phyloP scores from a whole-genome alignment of 2,113 vertebrate species.

The Tretioscincus oriximinensis region DNA sequence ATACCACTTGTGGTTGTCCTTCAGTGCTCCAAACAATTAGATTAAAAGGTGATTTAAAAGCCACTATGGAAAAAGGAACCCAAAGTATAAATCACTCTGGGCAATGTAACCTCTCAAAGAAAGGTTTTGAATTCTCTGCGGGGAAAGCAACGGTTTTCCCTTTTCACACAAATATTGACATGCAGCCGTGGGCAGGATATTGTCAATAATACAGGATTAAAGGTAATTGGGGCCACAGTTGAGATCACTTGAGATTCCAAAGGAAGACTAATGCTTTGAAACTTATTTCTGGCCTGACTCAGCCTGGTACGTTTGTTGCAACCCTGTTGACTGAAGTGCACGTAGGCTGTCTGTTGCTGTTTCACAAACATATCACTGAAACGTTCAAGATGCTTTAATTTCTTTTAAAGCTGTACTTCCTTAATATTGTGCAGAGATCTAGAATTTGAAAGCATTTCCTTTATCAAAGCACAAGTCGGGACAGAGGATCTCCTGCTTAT shows the following conservation, averaged over 20 bases:
- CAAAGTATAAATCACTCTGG: constrained; percentile 15
- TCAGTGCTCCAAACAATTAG: constrained; percentile 14
- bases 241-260: constrained; percentile 26
- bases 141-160: constrained; percentile 7
- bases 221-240: background rate
- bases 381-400: background rate
- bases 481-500: background rate
- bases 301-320: background rate
- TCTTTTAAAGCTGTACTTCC: background rate
- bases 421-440: background rate
- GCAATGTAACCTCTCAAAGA: background rate
- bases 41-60: constrained; percentile 17
- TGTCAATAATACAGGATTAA: background rate
- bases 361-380: background rate
- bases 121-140: constrained; percentile 28
- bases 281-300: constrained; percentile 1
- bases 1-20: constrained; percentile 13
- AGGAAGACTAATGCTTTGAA: background rate
- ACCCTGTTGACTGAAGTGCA: background rate
- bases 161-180: background rate
- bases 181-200: background rate
- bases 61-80: constrained; percentile 14
- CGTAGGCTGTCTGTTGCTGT: constrained; percentile 24
- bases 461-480: background rate
- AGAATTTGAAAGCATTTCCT: background rate